Evolutionary conservation across 2,888 invertebrate genomes (phyloP).

Genomic region (Pseudeuparius sepicola): DNA sequence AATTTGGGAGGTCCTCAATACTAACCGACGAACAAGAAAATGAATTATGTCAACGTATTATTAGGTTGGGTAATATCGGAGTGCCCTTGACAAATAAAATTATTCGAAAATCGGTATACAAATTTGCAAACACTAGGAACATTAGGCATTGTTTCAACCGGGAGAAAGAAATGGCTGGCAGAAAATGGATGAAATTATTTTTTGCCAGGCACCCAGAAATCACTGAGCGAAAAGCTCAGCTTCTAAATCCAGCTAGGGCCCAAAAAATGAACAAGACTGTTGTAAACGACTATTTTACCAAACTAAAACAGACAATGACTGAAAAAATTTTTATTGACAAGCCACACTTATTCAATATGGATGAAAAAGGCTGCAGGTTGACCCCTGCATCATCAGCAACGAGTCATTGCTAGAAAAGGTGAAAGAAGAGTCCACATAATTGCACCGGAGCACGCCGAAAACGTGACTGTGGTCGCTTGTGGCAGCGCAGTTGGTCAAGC

Average conservation of each 20-base stretch:
- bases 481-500: conserved; percentile 27
- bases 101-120: conserved; percentile 7
- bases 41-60: conserved; percentile 8
- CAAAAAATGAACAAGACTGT: conserved; percentile 7
- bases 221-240: conserved; percentile 9
- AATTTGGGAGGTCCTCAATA: conserved; percentile 5
- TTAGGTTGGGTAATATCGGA: conserved; percentile 10
- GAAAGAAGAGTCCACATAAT: conserved; percentile 27
- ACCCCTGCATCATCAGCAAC: conserved; percentile 25
- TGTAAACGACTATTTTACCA: conserved; percentile 5
- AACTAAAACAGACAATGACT: background rate
- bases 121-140: conserved; percentile 9
- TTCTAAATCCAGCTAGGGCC: conserved; percentile 8
- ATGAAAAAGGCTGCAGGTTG: conserved; percentile 25
- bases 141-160: conserved; percentile 4
- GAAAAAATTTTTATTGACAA: background rate
- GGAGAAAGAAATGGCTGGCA: conserved; percentile 10
- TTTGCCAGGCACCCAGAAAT: conserved; percentile 9
- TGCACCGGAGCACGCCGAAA: conserved; percentile 30
- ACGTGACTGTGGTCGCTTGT: conserved; percentile 29
- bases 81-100: conserved; percentile 6
- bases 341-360: conserved; percentile 16
- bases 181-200: conserved; percentile 11
- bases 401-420: conserved; percentile 25
- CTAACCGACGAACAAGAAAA: conserved; percentile 10